Base-by-base conservation (phyloP, 2,113 vertebrate genomes). In the Urocitellus parryii region DNA sequence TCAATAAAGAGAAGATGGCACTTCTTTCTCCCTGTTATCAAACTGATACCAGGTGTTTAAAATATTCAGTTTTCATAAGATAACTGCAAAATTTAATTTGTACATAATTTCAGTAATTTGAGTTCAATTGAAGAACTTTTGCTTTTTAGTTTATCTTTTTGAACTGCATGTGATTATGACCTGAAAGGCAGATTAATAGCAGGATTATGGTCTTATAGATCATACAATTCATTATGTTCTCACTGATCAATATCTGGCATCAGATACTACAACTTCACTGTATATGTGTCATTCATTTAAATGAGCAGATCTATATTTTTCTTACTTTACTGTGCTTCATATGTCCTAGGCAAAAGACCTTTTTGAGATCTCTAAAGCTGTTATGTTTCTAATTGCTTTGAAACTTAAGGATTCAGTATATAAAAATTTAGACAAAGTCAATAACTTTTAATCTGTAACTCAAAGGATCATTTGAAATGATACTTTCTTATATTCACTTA, bases 141-240 rank as follows among this genome's bases (percentile, higher is more conserved):
- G 95, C 90, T 98, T 68, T 98, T 98, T 98, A 97, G 95, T 98
- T 98, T 98, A 98, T 97, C 96, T 98, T 98, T 98, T 97, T 98
- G 97, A 98, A 98, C 89, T 97, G 67, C 96, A 95, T 97, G 97
- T 98, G 97, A 98, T 98, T 98, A 98, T 98, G 97, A 98, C 96
- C 98, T 98, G 97, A 98, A 99, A 98, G 97, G 95, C 97, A 98
- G 97, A 99, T 98, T 98, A 98, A 98, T 98, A 98, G 97, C 94
- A 97, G 94, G 98, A 98, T 98, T 98, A 98, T 98, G 97, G 98
- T 98, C 2, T 98, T 98, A 98, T 98, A 97, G 98, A 99, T 98
- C 98, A 98, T 97, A 98, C 94, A 98, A 98, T 98, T 99, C 97
- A 98, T 98, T 99, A 98, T 97, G 97, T 98, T 98, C 97, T 97